A percentile compares a stretch with the other conserved stretches of the same genome.
phyloP scores from a whole-genome alignment of 23 tunicate species.

The Oikopleura vanhoeffeni region DNA sequence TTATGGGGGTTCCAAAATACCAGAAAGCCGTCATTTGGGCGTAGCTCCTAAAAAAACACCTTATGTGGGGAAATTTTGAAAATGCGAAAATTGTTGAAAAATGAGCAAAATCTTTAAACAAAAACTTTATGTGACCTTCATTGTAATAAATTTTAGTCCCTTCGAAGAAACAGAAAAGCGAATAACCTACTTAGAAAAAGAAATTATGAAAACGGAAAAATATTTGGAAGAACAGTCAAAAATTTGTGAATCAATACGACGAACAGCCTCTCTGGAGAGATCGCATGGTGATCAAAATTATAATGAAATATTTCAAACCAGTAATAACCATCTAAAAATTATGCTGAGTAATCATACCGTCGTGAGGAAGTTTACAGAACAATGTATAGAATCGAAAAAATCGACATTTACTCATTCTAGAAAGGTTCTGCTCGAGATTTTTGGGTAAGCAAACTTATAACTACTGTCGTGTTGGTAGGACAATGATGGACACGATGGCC shows the following conservation, averaged over 20 bases:
- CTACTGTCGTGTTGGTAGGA: too few species aligned
- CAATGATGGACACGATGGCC: too few species aligned
- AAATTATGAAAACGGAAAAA: not conserved
- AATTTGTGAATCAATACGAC: not conserved
- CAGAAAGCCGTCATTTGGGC: too few species aligned
- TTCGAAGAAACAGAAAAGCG: not conserved
- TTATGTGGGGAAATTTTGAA: too few species aligned
- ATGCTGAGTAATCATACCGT: not conserved
- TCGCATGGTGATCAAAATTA: too few species aligned
- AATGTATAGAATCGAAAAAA: not conserved
- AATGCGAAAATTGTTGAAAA: too few species aligned
- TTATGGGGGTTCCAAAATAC: too few species aligned
- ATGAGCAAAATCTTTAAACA: too few species aligned
- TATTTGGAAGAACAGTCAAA: not conserved
- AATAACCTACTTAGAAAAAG: not conserved
- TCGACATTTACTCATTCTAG: not conserved
- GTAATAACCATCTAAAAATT: not conserved
- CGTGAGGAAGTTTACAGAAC: not conserved
- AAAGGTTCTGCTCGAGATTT: not conserved
- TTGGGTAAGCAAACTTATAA: not conserved
- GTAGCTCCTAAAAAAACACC: too few species aligned
- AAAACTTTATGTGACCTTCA: too few species aligned
- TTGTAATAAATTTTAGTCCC: too few species aligned
- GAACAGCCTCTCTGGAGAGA: too few species aligned
- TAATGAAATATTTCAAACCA: not conserved